A percentile compares a stretch with the other conserved stretches of the same genome.
Conservation (phyloP, 1,140 invertebrate genomes). For the Galleria mellonella region DNA sequence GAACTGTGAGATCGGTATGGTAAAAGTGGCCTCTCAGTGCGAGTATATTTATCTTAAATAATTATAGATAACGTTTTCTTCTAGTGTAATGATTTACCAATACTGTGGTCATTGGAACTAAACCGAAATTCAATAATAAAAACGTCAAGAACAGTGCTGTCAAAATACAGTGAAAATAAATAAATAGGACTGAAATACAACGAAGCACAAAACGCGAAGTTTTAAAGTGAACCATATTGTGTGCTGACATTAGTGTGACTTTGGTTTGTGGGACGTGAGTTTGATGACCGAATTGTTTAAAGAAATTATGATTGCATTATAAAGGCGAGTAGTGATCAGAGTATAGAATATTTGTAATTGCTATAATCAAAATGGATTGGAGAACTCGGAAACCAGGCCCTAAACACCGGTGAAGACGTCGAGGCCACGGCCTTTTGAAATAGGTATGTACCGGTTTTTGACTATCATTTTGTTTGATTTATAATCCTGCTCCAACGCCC, state of each 20-base stretch:
- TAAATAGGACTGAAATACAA: slow-evolving; percentile 59
- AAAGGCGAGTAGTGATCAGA: slow-evolving; percentile 35
- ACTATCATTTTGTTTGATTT: slow-evolving; percentile 71
- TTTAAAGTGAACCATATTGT: slow-evolving; percentile 45
- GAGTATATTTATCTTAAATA: slow-evolving; percentile 31
- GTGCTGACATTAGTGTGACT: slow-evolving; percentile 27
- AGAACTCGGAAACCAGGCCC: slow-evolving; percentile 40
- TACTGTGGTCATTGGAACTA: too few relatives aligned
- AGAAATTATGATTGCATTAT: slow-evolving; percentile 47
- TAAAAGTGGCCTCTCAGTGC: slow-evolving; percentile 52
- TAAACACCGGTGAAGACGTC: slow-evolving; percentile 51
- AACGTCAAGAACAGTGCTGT: slow-evolving; percentile 36
- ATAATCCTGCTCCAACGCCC: slow-evolving; percentile 28
- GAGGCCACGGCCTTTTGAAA: slow-evolving; percentile 63
- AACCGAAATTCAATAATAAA: background rate
- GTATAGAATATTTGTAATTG: slow-evolving; percentile 21
- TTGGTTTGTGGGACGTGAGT: slow-evolving; percentile 19
- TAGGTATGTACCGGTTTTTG: slow-evolving; percentile 71
- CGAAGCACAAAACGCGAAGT: slow-evolving; percentile 24
- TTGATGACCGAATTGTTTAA: slow-evolving; percentile 44
- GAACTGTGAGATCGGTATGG: slow-evolving; percentile 45
- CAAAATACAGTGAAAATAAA: slow-evolving; percentile 68
- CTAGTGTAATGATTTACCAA: slow-evolving; percentile 1
- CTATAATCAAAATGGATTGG: slow-evolving; percentile 48
- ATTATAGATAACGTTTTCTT: slow-evolving; percentile 7